Base-by-base conservation (phyloP, 1,140 invertebrate genomes). In the Drosophila triauraria region DNA sequence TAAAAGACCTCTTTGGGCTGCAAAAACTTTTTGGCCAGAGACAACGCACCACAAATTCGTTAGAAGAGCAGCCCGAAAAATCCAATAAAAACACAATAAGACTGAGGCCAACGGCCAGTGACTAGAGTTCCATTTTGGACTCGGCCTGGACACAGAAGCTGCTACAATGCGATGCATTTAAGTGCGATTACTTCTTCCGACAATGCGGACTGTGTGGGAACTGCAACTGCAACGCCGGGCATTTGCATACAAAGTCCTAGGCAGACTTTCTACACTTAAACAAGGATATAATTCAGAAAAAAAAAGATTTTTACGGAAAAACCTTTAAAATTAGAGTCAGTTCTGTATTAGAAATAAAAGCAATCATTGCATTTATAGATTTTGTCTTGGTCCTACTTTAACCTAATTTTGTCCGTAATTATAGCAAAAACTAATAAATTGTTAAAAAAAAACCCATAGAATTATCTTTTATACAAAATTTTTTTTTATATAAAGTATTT, bases 101-200 rank as follows among this genome's bases (percentile, higher is more conserved):
- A 63, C 20, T 46, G 27, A 54, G 58, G 27, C 25, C 42, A 25
- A n/a, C 43, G 60, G 32, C 44, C 59, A 57, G 25, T 48, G 42
- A 64, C 48, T 51, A 0, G 5, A 30, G 27, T 30, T 20, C 40
- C n/a, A 32, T 58, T 46, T 50, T 44, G 46, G 47, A 38, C 47
- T 38, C 17, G 43, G 38, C 25, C 38, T 44, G 23, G 43, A 30
- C 51, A 51, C 38, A 44, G 23, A 46, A 63, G 54, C 46, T 42
- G 50, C 40, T 43, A 77, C 72, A 80, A 77, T 71, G 71, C 51
- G 67, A 80, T 69, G 72, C 72, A 80, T 80, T 80, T 80, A 70
- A 84, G 81, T 84, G 65, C 57, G 60, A 76, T 75, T 67, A 72
- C 54, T 58, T 61, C 44, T 47, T 51, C 46, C 48, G 47, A 78